Evolutionary conservation across 2,797 vertebrate genomes (phyloP), one percentile per base, ranked within the genome.

Genomic region (Galaxias olidus): DNA sequence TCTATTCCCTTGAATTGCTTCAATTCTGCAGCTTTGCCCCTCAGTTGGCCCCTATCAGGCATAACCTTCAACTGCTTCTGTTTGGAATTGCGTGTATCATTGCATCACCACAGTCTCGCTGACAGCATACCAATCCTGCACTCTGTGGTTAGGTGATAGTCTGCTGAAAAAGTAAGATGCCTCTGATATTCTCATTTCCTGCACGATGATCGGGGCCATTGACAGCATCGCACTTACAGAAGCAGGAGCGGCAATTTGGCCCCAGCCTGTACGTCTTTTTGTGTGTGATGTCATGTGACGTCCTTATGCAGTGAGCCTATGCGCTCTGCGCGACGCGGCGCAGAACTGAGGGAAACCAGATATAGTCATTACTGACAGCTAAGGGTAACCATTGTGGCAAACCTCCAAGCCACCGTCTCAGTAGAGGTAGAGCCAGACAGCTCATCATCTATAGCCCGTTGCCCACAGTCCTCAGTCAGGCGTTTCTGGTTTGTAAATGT

Each of bases 351-450:
- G 65, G 85, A 89, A 89, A 90, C 81, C 87, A 89, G 89, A 90
- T 88, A 88, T 80, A 75, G 84, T 85, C 79, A 89, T 88, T 89
- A 88, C 78, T 79, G 84, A 63, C 63, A 69, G 75, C 73, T 81
- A 82, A 86, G 80, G 82, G 88, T 86, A 86, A 87, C 88, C 88
- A 87, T 76, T 80, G 86, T 86, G 89, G 88, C 88, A 74, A 83
- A 85, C 81, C 84, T 85, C 89, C 90, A 90, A 86, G 83, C 88
- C 90, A 82, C 83, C 82, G 84, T 86, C 87, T 91, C 84, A 80
- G 82, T 77, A 69, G 80, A 72, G 81, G 81, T 76, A 66, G 59
- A 82, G 70, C 73, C 69, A 66, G 71, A 53, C 68, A 67, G 79
- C 80, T 82, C 75, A 63, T 71, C 80, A 59, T 80, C 75, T 73